A percentile compares a stretch with the other conserved stretches of the same genome.
Evolutionary conservation across 2,113 vertebrate genomes (phyloP).

Genomic region (Cairina moschata): DNA sequence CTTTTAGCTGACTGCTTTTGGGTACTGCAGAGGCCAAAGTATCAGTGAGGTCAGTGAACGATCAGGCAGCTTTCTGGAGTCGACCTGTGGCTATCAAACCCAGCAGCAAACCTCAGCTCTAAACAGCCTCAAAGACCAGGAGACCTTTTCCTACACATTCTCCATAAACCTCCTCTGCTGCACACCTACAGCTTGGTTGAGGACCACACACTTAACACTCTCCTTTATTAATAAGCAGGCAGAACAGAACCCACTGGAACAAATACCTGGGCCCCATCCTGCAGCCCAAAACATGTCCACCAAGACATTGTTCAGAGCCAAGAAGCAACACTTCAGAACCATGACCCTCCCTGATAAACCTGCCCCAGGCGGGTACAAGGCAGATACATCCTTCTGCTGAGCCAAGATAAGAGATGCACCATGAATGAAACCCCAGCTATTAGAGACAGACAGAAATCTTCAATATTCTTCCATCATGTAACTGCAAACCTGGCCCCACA

Average conservation of each 20-base stretch:
- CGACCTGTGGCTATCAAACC: neutral
- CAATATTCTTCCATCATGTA: neutral
- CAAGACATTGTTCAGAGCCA: accelerated
- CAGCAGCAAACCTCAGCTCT: neutral
- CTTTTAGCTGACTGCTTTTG: neutral
- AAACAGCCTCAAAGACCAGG: accelerated
- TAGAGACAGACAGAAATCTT: neutral
- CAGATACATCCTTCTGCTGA: neutral
- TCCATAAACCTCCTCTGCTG: neutral
- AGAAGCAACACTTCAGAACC: neutral
- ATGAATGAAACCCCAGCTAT: accelerated
- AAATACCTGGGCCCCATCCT: neutral
- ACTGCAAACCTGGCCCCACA: neutral
- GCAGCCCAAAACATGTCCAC: neutral
- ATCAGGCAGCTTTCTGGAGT: neutral
- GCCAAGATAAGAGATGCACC: neutral
- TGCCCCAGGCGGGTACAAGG: accelerated
- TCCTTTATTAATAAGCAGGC: neutral
- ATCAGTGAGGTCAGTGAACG: neutral
- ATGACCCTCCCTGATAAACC: neutral
- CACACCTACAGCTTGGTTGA: neutral
- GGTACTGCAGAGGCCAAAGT: neutral
- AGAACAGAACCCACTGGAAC: neutral
- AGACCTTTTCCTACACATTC: neutral
- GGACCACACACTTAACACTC: accelerated